Percentiles rank a stretch among this genome's conserved stretches.
Conservation (phyloP, 2,888 invertebrate species). For the Xestobium rufovillosum region DNA sequence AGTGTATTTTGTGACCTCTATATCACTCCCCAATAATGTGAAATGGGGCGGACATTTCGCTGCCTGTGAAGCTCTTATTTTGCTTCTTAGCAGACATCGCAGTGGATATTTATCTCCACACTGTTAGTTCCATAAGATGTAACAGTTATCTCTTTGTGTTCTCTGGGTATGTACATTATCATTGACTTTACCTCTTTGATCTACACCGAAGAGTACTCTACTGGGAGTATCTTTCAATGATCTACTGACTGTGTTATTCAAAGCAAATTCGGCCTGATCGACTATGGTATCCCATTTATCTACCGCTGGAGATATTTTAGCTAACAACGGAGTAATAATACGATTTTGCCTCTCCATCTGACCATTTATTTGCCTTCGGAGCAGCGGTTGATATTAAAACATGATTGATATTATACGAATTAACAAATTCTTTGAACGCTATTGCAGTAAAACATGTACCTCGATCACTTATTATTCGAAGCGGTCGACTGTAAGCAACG, state of each 20-base stretch:
- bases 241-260: slow-evolving; percentile 11
- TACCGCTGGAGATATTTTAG: slow-evolving; percentile 17
- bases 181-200: slow-evolving; percentile 9
- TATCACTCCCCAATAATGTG: too few species aligned
- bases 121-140: too few species aligned
- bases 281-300: slow-evolving; percentile 20
- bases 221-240: slow-evolving; percentile 13
- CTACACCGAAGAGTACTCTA: slow-evolving; percentile 9
- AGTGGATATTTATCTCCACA: too few species aligned
- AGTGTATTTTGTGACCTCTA: too few species aligned
- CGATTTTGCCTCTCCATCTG: slow-evolving; percentile 23
- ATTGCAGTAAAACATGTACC: slow-evolving; percentile 22
- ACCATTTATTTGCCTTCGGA: slow-evolving; percentile 26
- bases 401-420: slow-evolving; percentile 7
- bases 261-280: slow-evolving; percentile 10
- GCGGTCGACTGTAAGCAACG: slow-evolving; percentile 20
- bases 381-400: slow-evolving; percentile 5
- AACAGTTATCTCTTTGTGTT: too few species aligned
- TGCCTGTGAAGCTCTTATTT: too few species aligned
- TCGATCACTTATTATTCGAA: slow-evolving; percentile 22
- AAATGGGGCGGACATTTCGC: too few species aligned
- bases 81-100: too few species aligned
- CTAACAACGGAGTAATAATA: slow-evolving; percentile 19
- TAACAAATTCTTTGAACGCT: slow-evolving; percentile 21
- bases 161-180: too few species aligned